Percentiles rank a stretch among this genome's conserved stretches.
Evolutionary conservation across 2,113 vertebrate species (phyloP).

Genomic region (Bos taurus): DNA sequence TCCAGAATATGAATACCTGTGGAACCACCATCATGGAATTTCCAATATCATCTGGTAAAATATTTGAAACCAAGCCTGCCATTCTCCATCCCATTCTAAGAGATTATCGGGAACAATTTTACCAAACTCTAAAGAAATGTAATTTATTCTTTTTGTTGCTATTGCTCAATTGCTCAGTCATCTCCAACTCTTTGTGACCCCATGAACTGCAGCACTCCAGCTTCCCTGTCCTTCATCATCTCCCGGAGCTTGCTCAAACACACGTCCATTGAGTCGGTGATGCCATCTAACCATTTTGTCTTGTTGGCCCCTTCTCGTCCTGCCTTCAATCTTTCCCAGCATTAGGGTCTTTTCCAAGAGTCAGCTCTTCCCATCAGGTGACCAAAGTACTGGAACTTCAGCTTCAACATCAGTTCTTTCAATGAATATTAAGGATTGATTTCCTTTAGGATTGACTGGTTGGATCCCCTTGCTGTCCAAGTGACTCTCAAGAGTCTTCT

Average conservation of each 20-base stretch:
- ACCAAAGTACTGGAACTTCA: neutral
- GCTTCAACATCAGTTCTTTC: neutral
- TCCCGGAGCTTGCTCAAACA: neutral
- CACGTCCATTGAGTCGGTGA: neutral
- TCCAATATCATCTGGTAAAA: neutral
- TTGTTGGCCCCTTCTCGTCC: neutral
- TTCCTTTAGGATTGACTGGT: neutral
- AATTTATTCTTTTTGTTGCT: neutral
- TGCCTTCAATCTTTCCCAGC: neutral
- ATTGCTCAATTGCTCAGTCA: rapidly evolving
- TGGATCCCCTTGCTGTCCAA: neutral
- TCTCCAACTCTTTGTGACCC: neutral
- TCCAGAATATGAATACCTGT: neutral
- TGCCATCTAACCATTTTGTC: neutral
- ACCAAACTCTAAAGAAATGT: neutral
- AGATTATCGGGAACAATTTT: neutral
- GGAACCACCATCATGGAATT: rapidly evolving
- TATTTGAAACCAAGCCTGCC: neutral
- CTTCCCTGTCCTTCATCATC: neutral
- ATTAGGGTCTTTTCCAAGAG: neutral
- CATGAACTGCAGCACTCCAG: neutral
- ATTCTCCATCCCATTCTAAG: neutral
- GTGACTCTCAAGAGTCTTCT: neutral
- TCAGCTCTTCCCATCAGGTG: neutral
- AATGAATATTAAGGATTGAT: neutral